Evolutionary conservation across 2,113 vertebrate species (phyloP), one percentile per base, ranked within the genome.

Genomic region (Triplophysa rosa): DNA sequence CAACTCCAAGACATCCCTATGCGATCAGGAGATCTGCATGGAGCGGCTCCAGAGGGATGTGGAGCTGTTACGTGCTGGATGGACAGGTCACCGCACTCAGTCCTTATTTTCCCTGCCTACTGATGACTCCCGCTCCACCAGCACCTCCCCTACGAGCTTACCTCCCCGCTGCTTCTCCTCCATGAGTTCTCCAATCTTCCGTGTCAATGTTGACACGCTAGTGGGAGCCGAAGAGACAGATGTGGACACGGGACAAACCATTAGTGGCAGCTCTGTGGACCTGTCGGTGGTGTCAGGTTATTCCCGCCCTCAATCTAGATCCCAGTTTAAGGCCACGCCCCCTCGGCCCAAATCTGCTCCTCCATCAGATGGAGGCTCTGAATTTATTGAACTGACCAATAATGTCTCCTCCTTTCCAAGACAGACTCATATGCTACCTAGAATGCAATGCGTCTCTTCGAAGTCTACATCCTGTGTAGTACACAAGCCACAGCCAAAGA

Each of bases 201-300:
- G 88, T 2, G 85, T 97, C 79, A 94, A 95, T 1, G 82, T 95
- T 19, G 94, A 96, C 1, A 89, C 94, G 16, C 88, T 96, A 81
- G 88, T 97, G 2, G 95, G 92, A 2, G 93, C 94, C 0, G 94
- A 95, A 85, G 97, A 98, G 91, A 98, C 97, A 0, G 93, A 98
- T n/a, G 96, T 98, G 64, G 96, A 98, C 90, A 97, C 97, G 0
- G 96, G 97, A 61, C 86, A 92, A 87, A 93, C 89, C 56, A 90
- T 97, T 0, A 89, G 91, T 42, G 93, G 83, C 14, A 81, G 86
- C 84, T 69, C 70, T 0, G 79, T 94, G 3, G 96, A 99, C 89
- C 87, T 97, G 0, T 94, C 95, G 0, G 95, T 96, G 73, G 93
- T 97, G 75, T 99, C 97, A 0, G 95, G 94, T 0, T 95, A 97